Conservation (phyloP, 2,797 vertebrate genomes). For the Harpagifer antarcticus region DNA sequence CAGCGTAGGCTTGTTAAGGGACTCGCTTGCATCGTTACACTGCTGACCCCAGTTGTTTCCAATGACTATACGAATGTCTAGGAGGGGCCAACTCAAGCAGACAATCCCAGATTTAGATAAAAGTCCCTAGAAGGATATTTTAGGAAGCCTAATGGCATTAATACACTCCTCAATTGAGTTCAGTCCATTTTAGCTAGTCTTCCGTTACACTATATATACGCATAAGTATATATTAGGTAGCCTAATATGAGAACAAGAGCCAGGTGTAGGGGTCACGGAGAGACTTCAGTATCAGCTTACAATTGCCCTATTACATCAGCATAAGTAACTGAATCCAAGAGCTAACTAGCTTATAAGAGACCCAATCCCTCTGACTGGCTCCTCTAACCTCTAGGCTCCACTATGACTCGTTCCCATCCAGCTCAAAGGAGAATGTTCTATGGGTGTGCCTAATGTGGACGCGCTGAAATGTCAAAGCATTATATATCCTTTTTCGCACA, state of each 20-base stretch:
- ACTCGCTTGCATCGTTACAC: constrained; percentile 57
- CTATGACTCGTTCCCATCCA: constrained; percentile 73
- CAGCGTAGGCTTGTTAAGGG: constrained; percentile 46
- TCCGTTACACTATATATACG: constrained; percentile 73
- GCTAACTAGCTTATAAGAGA: constrained; percentile 82
- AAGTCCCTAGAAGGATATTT: constrained; percentile 32
- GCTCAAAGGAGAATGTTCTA: constrained; percentile 75
- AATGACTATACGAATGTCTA: constrained; percentile 32
- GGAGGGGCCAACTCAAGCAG: constrained; percentile 42
- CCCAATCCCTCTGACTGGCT: constrained; percentile 75
- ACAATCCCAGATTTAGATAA: constrained; percentile 32
- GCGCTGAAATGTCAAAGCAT: constrained; percentile 86
- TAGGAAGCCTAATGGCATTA: constrained; percentile 49
- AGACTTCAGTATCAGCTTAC: constrained; percentile 80
- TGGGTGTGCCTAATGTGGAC: constrained; percentile 85
- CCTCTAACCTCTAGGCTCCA: constrained; percentile 74
- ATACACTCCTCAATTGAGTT: constrained; percentile 64
- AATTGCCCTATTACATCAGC: constrained; percentile 82
- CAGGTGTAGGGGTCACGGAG: constrained; percentile 74
- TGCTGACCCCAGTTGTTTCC: constrained; percentile 56
- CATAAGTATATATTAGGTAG: constrained; percentile 70
- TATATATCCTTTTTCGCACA: constrained; percentile 87
- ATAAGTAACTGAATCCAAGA: constrained; percentile 82
- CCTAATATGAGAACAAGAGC: constrained; percentile 75
- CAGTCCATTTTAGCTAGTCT: constrained; percentile 69